These are phyloP conservation scores for Acleris cristana DNA, from an alignment of 2,888 invertebrate genomes.

Conservation along the genomic window DNA sequence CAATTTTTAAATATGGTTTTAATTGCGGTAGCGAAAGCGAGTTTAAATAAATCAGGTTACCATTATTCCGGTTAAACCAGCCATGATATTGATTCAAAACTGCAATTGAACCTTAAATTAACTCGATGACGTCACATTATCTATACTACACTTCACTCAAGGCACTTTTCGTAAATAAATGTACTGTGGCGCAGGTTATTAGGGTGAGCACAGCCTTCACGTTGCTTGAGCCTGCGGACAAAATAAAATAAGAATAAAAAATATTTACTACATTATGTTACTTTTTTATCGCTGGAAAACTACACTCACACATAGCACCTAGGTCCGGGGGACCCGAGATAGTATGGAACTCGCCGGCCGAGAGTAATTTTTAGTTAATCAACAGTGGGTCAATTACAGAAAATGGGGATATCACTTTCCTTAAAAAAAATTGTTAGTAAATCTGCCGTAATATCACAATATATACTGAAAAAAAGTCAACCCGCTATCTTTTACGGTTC, in stretches of 20 bases:
- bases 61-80: not conserved
- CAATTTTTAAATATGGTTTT: not conserved
- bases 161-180: constrained; percentile 79
- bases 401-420: too few relatives aligned
- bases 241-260: constrained; percentile 1
- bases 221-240: constrained; percentile 65
- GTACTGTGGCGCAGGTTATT: constrained; percentile 55
- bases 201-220: constrained; percentile 49
- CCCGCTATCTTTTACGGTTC: too few relatives aligned
- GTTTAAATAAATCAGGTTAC: not conserved
- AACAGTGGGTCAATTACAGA: too few relatives aligned
- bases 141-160: constrained; percentile 66
- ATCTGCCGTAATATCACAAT: too few relatives aligned
- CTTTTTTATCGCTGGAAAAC: too few relatives aligned
- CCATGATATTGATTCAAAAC: not conserved
- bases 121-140: constrained; percentile 17
- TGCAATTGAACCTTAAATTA: constrained; percentile 17
- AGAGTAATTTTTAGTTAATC: too few relatives aligned
- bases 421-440: too few relatives aligned
- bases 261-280: too few relatives aligned
- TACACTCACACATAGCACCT: too few relatives aligned
- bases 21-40: not conserved
- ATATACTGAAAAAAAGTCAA: too few relatives aligned
- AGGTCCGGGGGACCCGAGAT: too few relatives aligned
- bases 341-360: too few relatives aligned